Conservation (phyloP, 2,888 invertebrate genomes). For the Phyto melanocephala region DNA sequence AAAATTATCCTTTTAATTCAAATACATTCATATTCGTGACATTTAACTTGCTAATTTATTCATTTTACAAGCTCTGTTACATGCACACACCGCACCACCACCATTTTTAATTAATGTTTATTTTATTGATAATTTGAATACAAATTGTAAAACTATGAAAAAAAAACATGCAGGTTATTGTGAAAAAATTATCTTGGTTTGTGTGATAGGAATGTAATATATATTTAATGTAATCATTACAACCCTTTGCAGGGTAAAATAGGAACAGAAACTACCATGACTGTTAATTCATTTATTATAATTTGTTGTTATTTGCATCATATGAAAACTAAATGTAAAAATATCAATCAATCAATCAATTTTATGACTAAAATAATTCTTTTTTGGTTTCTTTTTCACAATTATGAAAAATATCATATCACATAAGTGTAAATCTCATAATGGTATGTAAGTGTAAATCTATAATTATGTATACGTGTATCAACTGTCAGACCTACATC, state of each 20-base stretch:
- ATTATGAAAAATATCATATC: conserved; percentile 15
- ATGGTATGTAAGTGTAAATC: not conserved
- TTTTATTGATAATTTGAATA: not conserved
- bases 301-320: conserved; percentile 1
- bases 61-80: not conserved
- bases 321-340: conserved; percentile 31
- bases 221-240: too few species aligned
- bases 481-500: not conserved
- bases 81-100: too few species aligned
- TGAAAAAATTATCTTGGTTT: not conserved
- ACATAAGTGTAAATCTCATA: not conserved
- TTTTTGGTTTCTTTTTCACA: not conserved
- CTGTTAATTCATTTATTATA: too few species aligned
- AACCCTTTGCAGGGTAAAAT: not conserved
- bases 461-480: not conserved
- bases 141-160: not conserved
- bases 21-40: too few species aligned
- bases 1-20: too few species aligned
- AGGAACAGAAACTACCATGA: too few species aligned
- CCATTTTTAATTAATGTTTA: not conserved
- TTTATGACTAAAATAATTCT: conserved; percentile 8
- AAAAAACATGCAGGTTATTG: not conserved
- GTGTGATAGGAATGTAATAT: too few species aligned
- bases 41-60: not conserved
- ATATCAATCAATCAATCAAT: conserved; percentile 44